phyloP scores from a whole-genome alignment of 2,888 invertebrate species.

The Caenorhabditis becei region DNA sequence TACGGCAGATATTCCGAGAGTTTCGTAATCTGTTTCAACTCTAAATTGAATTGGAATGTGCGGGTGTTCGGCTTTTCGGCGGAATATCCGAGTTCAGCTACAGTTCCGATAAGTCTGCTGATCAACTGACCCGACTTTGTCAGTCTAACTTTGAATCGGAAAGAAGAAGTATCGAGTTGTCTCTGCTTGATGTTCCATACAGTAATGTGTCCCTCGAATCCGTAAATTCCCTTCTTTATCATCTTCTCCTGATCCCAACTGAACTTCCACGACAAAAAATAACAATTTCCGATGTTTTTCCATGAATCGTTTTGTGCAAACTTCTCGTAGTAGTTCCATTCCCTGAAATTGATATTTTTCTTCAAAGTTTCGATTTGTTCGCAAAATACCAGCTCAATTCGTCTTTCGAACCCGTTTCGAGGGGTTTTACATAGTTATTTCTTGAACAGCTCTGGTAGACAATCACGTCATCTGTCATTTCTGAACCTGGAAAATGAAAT shows the following conservation, averaged over 20 bases:
- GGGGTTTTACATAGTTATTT: too few relatives aligned
- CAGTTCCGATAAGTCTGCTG: background rate
- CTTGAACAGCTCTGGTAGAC: too few relatives aligned
- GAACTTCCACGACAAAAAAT: background rate
- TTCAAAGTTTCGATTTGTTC: too few relatives aligned
- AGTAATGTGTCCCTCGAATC: background rate
- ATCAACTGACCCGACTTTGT: background rate
- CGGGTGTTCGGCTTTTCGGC: background rate
- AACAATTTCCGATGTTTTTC: background rate
- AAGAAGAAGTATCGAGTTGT: background rate
- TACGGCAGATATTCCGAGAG: too few relatives aligned
- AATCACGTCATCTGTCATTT: too few relatives aligned
- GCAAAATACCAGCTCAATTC: too few relatives aligned
- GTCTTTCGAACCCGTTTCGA: too few relatives aligned
- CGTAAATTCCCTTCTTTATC: background rate
- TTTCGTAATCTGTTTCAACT: too few relatives aligned
- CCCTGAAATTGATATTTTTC: background rate
- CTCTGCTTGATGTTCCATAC: background rate
- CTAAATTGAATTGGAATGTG: too few relatives aligned
- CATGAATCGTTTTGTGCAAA: background rate
- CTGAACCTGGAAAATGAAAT: too few relatives aligned
- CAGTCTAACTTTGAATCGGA: background rate
- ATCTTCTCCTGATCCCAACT: background rate
- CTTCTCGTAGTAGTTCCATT: background rate
- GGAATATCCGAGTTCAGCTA: too few relatives aligned